phyloP scores from a whole-genome alignment of 2,113 vertebrate species.

The Calyptomena viridis region DNA sequence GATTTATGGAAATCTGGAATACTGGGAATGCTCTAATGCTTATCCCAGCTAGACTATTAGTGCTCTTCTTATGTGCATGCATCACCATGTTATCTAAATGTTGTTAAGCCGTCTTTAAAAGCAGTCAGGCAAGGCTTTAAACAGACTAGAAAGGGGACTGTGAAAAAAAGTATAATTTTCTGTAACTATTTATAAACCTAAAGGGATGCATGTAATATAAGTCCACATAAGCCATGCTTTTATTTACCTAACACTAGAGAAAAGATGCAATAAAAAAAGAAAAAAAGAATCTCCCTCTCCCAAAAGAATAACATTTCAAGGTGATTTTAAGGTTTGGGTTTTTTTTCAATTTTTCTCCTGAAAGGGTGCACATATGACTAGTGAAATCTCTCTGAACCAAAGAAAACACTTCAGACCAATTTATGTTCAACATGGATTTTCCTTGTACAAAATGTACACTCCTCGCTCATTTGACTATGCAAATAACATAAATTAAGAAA shows the following conservation, averaged over 20 bases:
- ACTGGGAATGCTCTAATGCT: slow-evolving; percentile 56
- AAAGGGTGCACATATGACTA: not conserved
- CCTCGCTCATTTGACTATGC: not conserved
- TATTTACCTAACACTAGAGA: slow-evolving; percentile 24
- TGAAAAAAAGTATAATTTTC: not conserved
- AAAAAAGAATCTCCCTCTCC: not conserved
- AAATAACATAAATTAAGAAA: not conserved
- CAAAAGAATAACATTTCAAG: not conserved
- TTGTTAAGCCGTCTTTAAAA: slow-evolving; percentile 19
- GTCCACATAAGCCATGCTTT: not conserved
- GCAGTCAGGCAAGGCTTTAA: slow-evolving; percentile 33
- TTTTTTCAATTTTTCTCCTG: not conserved
- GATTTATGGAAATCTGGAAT: slow-evolving; percentile 62
- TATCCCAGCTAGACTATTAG: slow-evolving; percentile 43
- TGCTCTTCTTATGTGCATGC: not conserved
- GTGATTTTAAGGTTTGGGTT: not conserved
- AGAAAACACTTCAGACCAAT: not conserved
- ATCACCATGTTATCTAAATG: slow-evolving; percentile 30
- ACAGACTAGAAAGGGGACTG: not conserved
- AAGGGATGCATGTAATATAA: not conserved
- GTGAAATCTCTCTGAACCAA: not conserved
- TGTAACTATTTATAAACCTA: slow-evolving; percentile 40
- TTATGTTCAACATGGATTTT: not conserved
- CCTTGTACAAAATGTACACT: not conserved
- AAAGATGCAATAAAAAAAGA: not conserved